Evolutionary conservation across 2,113 vertebrate species (phyloP), one percentile per base, ranked within the genome.

Genomic region (Barbus barbus): DNA sequence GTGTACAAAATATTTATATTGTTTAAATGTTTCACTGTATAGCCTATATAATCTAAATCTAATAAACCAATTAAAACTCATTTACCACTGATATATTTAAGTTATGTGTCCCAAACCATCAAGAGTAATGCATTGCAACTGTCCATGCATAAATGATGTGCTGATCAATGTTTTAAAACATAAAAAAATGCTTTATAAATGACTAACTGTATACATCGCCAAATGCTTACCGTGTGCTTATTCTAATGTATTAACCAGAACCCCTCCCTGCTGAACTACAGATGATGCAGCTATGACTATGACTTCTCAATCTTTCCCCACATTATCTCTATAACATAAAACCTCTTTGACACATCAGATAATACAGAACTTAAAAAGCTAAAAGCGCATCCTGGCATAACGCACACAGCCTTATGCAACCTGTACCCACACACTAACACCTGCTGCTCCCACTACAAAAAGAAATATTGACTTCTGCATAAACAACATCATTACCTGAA

Each of bases 401-500:
- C 14, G 16, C 3, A 26, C 72, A 51, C 9, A 26, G 46, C 51
- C 31, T 78, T 38, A 78, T 14, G 18, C 12, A 58, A 58, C 75
- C 51, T 6, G 20, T 58, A 26, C 33, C 51, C 76, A 38, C 76
- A 78, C 76, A 78, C 51, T n/a, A 71, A n/a, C 67, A 71, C 67
- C 67, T 71, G 67, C 36, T 71, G 67, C 67, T n/a, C 36, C 67
- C 67, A 41, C 67, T 71, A 71, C 67, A 71, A 22, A 71, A 53
- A 65, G 63, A 18, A 48, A 56, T 48, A 31, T 81, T 72, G 83
- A 79, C 51, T 84, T 38, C 76, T 31, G 16, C 73, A 51, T 26
- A 75, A 31, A 24, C 74, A 33, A 77, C 38, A 26, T 78, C 20
- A 80, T 38, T 36, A 63, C 12, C 76, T 41, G 65, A 88, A 78